These are phyloP conservation scores for Sorex araneus DNA, from an alignment of 2,113 vertebrate genomes.

Conservation along the genomic window DNA sequence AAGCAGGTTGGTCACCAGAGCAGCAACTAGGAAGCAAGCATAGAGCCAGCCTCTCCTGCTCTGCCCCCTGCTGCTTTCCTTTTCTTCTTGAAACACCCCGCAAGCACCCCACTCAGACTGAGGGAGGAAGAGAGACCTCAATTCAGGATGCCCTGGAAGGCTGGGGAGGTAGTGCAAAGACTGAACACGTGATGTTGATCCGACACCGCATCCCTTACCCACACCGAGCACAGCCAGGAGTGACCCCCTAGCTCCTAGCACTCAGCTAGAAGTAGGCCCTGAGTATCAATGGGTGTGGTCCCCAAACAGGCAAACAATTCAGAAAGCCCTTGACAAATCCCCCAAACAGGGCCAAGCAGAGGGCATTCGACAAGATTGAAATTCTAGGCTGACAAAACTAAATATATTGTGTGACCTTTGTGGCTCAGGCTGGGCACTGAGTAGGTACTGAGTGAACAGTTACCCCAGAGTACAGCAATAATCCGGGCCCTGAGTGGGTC, in stretches of 20 bases:
- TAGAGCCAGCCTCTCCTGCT: neutral
- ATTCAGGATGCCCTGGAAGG: conserved; percentile 16
- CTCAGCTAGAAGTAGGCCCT: no score
- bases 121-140: neutral
- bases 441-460: no score
- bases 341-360: conserved; percentile 1
- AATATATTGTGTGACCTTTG: no score
- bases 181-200: no score
- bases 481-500: neutral
- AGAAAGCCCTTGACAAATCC: conserved; percentile 47
- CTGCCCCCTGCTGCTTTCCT: neutral
- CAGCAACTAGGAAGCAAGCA: neutral
- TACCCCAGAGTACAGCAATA: neutral
- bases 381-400: neutral
- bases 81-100: conserved; percentile 24
- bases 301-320: neutral
- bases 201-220: no score
- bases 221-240: no score
- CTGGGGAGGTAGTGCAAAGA: no score
- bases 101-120: conserved; percentile 15
- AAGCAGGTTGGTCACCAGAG: neutral
- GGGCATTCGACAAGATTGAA: neutral
- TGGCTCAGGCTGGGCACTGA: no score
- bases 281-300: no score
- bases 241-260: no score